Base-by-base conservation (phyloP, 2,797 vertebrate species). In the Fringilla coelebs region DNA sequence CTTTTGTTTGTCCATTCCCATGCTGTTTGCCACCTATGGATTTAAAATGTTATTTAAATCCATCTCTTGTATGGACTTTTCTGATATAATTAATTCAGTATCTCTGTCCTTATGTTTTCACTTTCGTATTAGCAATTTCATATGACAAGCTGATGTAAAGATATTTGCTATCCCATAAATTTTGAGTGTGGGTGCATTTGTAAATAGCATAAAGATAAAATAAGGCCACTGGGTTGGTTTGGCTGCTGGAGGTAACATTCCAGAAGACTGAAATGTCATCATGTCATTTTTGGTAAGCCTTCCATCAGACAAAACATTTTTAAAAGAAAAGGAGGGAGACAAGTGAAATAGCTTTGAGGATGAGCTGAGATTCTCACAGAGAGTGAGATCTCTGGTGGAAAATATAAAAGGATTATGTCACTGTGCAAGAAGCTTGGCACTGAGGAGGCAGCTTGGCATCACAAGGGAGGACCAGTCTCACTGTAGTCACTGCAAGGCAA, bases 401-500 rank as follows among this genome's bases (percentile, higher is more conserved):
- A 80, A 82, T 46, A 43, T 4, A 38, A 62, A 62, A 87, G 18
- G 28, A 24, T 80, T 54, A 14, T 29, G 34, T 36, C 36, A 76
- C 58, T 48, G 21, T 75, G 26, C 15, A 82, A 75, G 79, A 43
- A 82, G 6, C 21, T 51, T 62, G 63, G 34, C 63, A 24, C 15
- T 31, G 26, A 66, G 43, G 41, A 55, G 32, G 13, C 32, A 70
- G n/a, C 51, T 51, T 66, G 55, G 34, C 29, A 31, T 41, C 10
- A 8, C n/a, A 52, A 29, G 28, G 14, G 22, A 54, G 41, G 34
- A 73, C 52, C 8, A 65, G 19, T 3, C 13, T 51, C 36, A 8
- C 7, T 0, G 0, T 7, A 66, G 46, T 26, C 51, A 22, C 40
- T 75, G 63, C 1, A 16, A 52, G 24, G 40, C 0, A 2, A 34